phyloP scores from a whole-genome alignment of 2,888 invertebrate species.

The Villa cingulata region DNA sequence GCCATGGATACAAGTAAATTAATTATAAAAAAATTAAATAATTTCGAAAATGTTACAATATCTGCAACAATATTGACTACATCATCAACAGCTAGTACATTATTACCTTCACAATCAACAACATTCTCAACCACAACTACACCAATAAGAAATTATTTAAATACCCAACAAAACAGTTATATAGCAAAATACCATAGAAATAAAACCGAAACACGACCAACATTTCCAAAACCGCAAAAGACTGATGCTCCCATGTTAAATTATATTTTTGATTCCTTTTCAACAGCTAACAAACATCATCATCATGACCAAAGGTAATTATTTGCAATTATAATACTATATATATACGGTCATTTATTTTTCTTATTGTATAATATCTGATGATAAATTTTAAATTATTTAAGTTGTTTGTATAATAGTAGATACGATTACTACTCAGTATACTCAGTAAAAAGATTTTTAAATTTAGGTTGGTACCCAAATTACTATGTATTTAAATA shows the following conservation, averaged over 20 bases:
- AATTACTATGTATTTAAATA: too few relatives aligned
- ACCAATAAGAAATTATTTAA: constrained; percentile 12
- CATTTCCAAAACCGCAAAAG: constrained; percentile 39
- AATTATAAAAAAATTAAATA: too few relatives aligned
- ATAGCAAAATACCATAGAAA: constrained; percentile 1
- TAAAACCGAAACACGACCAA: constrained; percentile 5
- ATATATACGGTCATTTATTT: neutral
- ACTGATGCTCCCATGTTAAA: constrained; percentile 58
- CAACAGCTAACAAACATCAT: constrained; percentile 55
- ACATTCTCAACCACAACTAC: constrained; percentile 5
- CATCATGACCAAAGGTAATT: constrained; percentile 49
- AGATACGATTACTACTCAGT: too few relatives aligned
- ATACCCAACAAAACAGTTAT: constrained; percentile 10
- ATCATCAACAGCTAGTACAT: constrained; percentile 5
- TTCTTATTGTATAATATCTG: too few relatives aligned
- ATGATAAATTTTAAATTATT: too few relatives aligned
- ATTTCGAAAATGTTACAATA: neutral
- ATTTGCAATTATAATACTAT: neutral
- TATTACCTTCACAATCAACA: too few relatives aligned
- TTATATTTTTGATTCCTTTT: constrained; percentile 58
- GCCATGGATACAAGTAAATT: too few relatives aligned
- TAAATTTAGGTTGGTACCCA: too few relatives aligned
- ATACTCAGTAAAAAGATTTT: too few relatives aligned
- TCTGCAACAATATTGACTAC: constrained; percentile 5
- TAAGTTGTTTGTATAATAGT: too few relatives aligned